These are phyloP conservation scores for Teleiodes luculella DNA, from an alignment of 2,888 invertebrate species.

Conservation along the genomic window DNA sequence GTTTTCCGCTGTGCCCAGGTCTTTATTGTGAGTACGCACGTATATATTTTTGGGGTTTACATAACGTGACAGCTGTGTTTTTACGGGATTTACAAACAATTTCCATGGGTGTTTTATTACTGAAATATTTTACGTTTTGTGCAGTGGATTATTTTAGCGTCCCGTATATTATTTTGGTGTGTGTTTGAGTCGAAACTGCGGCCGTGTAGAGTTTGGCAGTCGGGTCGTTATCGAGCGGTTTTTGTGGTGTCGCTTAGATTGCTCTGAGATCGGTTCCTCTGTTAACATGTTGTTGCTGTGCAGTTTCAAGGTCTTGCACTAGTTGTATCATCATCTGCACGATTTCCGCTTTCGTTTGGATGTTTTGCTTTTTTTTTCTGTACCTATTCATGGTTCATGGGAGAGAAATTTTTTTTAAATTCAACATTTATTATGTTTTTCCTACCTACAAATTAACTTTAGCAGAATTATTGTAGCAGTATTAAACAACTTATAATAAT, in stretches of 20 bases:
- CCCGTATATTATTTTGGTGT: neutral
- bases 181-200: neutral
- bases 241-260: neutral
- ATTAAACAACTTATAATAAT: too few species aligned
- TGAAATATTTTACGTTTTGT: slow-evolving; percentile 10
- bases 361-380: neutral
- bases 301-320: slow-evolving; percentile 19
- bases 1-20: slow-evolving; percentile 71
- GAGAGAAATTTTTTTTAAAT: too few species aligned
- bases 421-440: too few species aligned
- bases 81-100: slow-evolving; percentile 51
- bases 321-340: slow-evolving; percentile 8
- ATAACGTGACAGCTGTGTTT: slow-evolving; percentile 74
- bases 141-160: neutral
- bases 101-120: slow-evolving; percentile 19
- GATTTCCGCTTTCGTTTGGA: slow-evolving; percentile 9
- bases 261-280: neutral
- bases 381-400: too few species aligned
- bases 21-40: slow-evolving; percentile 68
- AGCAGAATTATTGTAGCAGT: too few species aligned
- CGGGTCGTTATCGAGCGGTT: slow-evolving; percentile 14
- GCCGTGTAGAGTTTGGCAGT: neutral
- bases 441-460: too few species aligned
- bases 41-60: slow-evolving; percentile 72
- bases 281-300: slow-evolving; percentile 8